Conservation (phyloP, 2,888 invertebrate species). For the Schizotus pectinicornis region DNA sequence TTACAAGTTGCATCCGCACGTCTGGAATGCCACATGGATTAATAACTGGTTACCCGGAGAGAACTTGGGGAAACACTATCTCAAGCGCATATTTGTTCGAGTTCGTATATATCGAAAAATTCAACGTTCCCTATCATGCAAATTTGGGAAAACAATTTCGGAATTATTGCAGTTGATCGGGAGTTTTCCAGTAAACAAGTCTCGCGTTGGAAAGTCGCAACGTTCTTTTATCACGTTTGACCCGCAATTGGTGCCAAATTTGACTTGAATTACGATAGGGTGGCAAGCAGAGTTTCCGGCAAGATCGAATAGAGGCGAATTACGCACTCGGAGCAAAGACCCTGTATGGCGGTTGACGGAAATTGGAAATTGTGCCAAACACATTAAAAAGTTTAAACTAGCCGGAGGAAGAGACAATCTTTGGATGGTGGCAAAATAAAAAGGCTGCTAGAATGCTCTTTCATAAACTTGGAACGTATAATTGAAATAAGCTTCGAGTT, state of each 20-base stretch:
- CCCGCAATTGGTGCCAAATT: slow-evolving; percentile 19
- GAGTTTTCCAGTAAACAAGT: slow-evolving; percentile 17
- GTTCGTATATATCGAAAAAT: slow-evolving; percentile 8
- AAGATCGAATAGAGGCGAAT: neutral
- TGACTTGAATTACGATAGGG: slow-evolving; percentile 8
- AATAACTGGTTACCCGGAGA: neutral
- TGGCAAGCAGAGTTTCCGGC: slow-evolving; percentile 8
- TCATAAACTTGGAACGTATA: too few relatives aligned
- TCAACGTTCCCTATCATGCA: slow-evolving; percentile 6
- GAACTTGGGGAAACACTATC: neutral
- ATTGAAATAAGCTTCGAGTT: too few relatives aligned
- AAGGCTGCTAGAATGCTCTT: too few relatives aligned
- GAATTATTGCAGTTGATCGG: slow-evolving; percentile 9
- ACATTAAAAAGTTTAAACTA: too few relatives aligned
- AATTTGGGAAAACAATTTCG: slow-evolving; percentile 6
- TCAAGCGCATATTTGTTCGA: neutral
- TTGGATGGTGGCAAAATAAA: too few relatives aligned
- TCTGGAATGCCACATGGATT: slow-evolving; percentile 9
- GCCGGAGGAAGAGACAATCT: too few relatives aligned
- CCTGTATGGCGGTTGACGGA: too few relatives aligned
- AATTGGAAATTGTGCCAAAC: too few relatives aligned
- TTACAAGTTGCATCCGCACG: slow-evolving; percentile 20
- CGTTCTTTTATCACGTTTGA: slow-evolving; percentile 7
- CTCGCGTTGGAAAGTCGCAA: slow-evolving; percentile 2
- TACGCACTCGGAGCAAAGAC: too few relatives aligned